These are phyloP conservation scores for Trichogramma dendrolimi DNA, from an alignment of 2,888 invertebrate species.

Conservation along the genomic window DNA sequence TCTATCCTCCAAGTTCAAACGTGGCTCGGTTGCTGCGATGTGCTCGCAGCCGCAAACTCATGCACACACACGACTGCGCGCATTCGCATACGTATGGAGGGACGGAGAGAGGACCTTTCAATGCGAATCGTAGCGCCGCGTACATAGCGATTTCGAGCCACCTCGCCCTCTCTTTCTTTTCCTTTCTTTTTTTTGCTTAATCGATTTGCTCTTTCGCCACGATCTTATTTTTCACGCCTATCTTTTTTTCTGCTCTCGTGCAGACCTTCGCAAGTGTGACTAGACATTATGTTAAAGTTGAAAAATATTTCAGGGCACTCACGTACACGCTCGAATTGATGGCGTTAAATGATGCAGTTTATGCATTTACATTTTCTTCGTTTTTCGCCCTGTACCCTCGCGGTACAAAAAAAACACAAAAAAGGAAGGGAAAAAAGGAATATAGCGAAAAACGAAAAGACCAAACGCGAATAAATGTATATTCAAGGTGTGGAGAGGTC, in stretches of 20 bases:
- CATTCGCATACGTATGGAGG: too few species aligned
- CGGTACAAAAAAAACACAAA: too few species aligned
- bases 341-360: too few species aligned
- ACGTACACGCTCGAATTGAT: too few species aligned
- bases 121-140: too few species aligned
- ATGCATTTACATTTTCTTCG: neutral
- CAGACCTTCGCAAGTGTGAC: neutral
- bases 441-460: too few species aligned
- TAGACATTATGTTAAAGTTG: neutral
- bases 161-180: neutral
- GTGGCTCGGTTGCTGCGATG: conserved; percentile 11
- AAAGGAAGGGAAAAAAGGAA: too few species aligned
- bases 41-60: neutral
- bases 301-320: too few species aligned
- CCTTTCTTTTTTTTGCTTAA: neutral
- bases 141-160: neutral
- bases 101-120: too few species aligned
- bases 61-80: neutral
- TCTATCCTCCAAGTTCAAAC: neutral
- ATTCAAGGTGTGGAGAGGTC: too few species aligned
- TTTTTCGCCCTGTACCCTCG: neutral
- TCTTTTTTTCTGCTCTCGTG: neutral
- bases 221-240: too few species aligned
- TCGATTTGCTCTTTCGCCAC: neutral
- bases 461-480: too few species aligned